Conservation (phyloP, 1,140 invertebrate genomes). For the Hermetia illucens region DNA sequence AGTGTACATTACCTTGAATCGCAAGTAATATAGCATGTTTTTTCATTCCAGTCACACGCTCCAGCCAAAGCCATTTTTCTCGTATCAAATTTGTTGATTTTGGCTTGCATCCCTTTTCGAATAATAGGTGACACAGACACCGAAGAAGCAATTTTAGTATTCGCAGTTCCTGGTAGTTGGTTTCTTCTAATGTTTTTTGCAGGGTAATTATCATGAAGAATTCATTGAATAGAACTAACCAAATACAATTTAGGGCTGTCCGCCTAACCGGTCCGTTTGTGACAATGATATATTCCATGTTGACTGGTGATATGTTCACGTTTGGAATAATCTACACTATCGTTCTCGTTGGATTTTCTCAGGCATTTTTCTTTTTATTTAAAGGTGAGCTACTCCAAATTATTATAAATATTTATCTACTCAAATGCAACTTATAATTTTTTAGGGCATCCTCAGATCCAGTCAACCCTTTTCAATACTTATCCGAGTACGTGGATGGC, state of each 20-base stretch:
- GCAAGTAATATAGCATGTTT: no score
- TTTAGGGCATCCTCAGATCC: slow-evolving; percentile 62
- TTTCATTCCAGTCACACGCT: slow-evolving; percentile 73
- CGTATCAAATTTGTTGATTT: slow-evolving; percentile 80
- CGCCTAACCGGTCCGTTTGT: slow-evolving; percentile 92
- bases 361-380: slow-evolving; percentile 94
- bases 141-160: slow-evolving; percentile 83
- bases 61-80: slow-evolving; percentile 91
- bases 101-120: slow-evolving; percentile 83
- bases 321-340: slow-evolving; percentile 94
- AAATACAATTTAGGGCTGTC: slow-evolving; percentile 54
- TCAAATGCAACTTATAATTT: slow-evolving; percentile 6
- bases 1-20: no score
- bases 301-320: slow-evolving; percentile 92
- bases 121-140: slow-evolving; percentile 53
- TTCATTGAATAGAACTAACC: background rate
- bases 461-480: slow-evolving; percentile 61
- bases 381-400: slow-evolving; percentile 37
- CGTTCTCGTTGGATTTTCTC: slow-evolving; percentile 86
- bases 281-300: slow-evolving; percentile 98
- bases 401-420: slow-evolving; percentile 1
- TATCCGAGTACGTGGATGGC: slow-evolving; percentile 94
- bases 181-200: slow-evolving; percentile 98
- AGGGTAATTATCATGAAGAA: slow-evolving; percentile 49
- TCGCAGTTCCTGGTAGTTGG: slow-evolving; percentile 91